Evolutionary conservation across 2,113 vertebrate genomes (phyloP).

Genomic region (Hemiscyllium ocellatum): DNA sequence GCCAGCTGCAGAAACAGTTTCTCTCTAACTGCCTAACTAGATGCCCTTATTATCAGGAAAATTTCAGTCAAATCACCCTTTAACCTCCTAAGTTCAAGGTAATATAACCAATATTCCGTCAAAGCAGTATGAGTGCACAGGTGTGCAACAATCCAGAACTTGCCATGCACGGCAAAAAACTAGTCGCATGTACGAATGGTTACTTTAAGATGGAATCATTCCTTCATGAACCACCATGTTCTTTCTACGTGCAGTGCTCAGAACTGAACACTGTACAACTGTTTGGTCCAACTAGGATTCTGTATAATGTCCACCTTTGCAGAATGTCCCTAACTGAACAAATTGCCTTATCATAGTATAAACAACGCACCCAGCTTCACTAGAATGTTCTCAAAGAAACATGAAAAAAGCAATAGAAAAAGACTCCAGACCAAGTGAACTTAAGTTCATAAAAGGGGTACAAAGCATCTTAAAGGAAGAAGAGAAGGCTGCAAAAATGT

Average conservation of each 20-base stretch:
- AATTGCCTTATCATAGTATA: background rate
- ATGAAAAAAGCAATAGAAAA: background rate
- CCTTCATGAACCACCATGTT: background rate
- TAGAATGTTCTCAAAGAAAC: background rate
- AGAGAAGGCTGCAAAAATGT: background rate
- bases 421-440: background rate
- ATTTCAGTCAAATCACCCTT: background rate
- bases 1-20: background rate
- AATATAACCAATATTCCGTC: background rate
- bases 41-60: background rate
- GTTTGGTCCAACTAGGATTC: background rate
- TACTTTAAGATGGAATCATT: background rate
- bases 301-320: background rate
- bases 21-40: background rate
- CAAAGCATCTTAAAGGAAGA: background rate
- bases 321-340: background rate
- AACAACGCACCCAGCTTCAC: background rate
- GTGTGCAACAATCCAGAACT: too few relatives aligned
- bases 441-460: background rate
- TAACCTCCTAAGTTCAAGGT: background rate
- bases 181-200: background rate
- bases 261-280: background rate
- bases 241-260: background rate
- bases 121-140: too few relatives aligned
- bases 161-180: background rate